Percentiles rank a stretch among this genome's conserved stretches.
These are phyloP conservation scores for Colius striatus DNA, from an alignment of 2,113 vertebrate species.

Conservation along the genomic window DNA sequence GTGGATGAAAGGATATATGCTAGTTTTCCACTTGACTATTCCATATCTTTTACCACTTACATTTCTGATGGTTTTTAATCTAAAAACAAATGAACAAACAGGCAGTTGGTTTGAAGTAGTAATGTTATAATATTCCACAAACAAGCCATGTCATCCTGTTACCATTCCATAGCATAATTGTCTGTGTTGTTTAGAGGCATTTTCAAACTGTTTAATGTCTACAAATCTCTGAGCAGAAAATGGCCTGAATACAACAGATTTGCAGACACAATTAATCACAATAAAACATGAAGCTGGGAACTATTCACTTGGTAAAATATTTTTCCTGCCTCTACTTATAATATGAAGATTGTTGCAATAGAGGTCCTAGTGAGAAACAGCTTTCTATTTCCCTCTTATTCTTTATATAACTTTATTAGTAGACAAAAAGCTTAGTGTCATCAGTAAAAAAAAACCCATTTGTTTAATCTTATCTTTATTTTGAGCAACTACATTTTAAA, in stretches of 20 bases:
- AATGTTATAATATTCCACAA: not conserved
- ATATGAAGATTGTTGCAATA: not conserved
- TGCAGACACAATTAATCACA: not conserved
- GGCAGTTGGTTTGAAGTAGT: not conserved
- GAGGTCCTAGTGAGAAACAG: not conserved
- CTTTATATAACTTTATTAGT: not conserved
- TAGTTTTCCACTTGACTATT: not conserved
- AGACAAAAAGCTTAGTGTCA: not conserved
- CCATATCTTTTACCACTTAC: not conserved
- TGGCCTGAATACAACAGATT: not conserved
- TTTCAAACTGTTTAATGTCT: not conserved
- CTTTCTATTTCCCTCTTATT: not conserved
- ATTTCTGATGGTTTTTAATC: not conserved
- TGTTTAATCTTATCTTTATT: not conserved
- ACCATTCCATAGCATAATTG: not conserved
- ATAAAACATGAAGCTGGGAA: not conserved
- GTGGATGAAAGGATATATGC: not conserved
- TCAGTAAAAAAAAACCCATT: not conserved
- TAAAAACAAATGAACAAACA: not conserved
- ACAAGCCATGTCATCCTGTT: not conserved
- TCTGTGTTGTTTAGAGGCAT: not conserved
- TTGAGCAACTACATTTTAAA: not conserved
- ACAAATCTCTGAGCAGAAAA: not conserved
- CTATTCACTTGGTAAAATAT: not conserved
- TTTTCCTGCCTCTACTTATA: not conserved